A percentile compares a stretch with the other conserved stretches of the same genome.
Conservation (phyloP, 2,797 vertebrate species). For the Acanthurus tractus region DNA sequence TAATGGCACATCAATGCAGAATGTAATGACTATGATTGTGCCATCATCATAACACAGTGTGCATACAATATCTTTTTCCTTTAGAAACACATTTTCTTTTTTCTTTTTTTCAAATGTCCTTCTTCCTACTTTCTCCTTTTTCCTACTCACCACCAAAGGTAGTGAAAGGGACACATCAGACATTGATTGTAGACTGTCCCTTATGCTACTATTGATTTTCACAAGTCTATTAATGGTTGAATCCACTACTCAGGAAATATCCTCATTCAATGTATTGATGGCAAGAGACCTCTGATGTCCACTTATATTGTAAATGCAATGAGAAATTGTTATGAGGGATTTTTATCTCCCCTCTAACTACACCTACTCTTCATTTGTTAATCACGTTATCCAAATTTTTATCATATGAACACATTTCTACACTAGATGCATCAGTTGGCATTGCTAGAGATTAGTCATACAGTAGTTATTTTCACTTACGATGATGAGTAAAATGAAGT, state of each 20-base stretch:
- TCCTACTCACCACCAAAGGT: background rate
- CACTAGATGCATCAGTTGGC: conserved; percentile 3
- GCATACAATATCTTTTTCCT: background rate
- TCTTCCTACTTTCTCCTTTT: background rate
- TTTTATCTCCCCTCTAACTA: background rate
- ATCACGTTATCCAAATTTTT: background rate
- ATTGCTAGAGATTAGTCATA: no score
- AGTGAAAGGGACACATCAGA: background rate
- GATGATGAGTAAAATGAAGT: conserved; percentile 91
- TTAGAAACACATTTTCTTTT: background rate
- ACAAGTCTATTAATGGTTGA: conserved; percentile 62
- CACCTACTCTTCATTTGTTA: conserved; percentile 1
- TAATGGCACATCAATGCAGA: conserved; percentile 5
- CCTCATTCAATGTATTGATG: conserved; percentile 29
- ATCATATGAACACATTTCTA: background rate
- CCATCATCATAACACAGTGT: conserved; percentile 5
- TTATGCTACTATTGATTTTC: conserved; percentile 53
- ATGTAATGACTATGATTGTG: background rate
- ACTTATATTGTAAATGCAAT: conserved; percentile 27
- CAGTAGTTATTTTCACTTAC: conserved; percentile 94
- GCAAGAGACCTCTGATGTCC: background rate
- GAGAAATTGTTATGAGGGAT: background rate
- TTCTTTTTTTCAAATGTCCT: background rate
- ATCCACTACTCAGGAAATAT: conserved; percentile 21
- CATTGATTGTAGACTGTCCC: conserved; percentile 44